These are phyloP conservation scores for Labeo rohita DNA, from an alignment of 2,113 vertebrate genomes.

Conservation along the genomic window DNA sequence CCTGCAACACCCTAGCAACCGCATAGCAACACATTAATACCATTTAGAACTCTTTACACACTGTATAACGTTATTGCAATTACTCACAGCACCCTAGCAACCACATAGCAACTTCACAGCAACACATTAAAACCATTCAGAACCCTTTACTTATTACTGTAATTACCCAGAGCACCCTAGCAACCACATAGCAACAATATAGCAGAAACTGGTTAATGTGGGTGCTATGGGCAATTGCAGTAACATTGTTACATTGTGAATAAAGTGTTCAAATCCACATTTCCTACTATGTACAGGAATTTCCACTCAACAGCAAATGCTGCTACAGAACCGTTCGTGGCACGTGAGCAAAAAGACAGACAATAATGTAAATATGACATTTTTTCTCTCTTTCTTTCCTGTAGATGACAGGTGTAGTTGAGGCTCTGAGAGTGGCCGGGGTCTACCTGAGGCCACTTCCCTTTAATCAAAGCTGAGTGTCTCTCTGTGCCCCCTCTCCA, in stretches of 20 bases:
- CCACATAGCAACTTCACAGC: too few species aligned
- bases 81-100: too few species aligned
- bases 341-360: neutral
- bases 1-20: neutral
- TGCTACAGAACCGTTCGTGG: neutral
- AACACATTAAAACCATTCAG: too few species aligned
- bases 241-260: neutral
- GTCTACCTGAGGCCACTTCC: conserved; percentile 46
- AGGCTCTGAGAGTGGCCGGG: conserved; percentile 24
- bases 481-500: conserved; percentile 10
- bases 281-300: neutral
- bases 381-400: conserved; percentile 21
- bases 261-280: neutral
- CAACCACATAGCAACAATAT: neutral
- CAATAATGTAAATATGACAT: conserved; percentile 48
- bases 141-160: too few species aligned
- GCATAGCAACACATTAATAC: too few species aligned
- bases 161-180: neutral
- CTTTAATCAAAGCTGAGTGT: conserved; percentile 39
- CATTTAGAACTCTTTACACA: too few species aligned
- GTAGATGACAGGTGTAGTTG: conserved; percentile 30
- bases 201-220: neutral
- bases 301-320: neutral
- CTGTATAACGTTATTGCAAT: too few species aligned
- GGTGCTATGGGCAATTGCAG: neutral